Conservation (phyloP, 2,113 vertebrate genomes). For the Vombatus ursinus region DNA sequence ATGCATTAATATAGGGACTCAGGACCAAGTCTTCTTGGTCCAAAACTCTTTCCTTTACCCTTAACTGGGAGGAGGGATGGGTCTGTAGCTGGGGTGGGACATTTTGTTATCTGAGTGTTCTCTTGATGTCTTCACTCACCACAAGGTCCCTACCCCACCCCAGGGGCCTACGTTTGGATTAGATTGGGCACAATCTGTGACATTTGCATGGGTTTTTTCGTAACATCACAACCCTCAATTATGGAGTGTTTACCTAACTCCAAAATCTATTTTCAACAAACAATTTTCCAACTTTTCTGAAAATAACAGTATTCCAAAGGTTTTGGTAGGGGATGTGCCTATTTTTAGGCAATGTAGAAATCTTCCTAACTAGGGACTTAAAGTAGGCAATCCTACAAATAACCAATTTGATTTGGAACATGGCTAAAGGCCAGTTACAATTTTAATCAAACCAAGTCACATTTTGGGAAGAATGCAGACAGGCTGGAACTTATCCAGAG, state of each 20-base stretch:
- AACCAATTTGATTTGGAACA: not conserved
- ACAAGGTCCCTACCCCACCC: not conserved
- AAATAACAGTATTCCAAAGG: not conserved
- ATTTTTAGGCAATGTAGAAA: not conserved
- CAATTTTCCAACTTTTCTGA: slow-evolving; percentile 36
- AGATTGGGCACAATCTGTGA: not conserved
- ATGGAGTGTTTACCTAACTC: slow-evolving; percentile 8
- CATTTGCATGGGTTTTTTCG: slow-evolving; percentile 13
- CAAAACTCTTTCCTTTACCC: not conserved
- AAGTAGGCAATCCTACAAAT: too few species aligned
- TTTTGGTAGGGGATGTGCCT: not conserved
- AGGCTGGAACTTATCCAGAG: not conserved
- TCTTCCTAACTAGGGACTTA: not conserved
- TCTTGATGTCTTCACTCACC: not conserved
- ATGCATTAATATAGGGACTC: not conserved
- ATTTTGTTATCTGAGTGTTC: not conserved
- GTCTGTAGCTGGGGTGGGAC: not conserved
- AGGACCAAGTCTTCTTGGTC: not conserved
- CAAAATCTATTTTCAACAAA: slow-evolving; percentile 30
- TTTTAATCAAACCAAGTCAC: not conserved
- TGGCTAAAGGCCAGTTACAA: not conserved
- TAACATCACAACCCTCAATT: slow-evolving; percentile 21
- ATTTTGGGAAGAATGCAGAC: not conserved
- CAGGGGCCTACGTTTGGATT: not conserved
- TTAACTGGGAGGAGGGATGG: not conserved